phyloP scores from a whole-genome alignment of 2,113 vertebrate genomes.

The Malurus cyaneus region DNA sequence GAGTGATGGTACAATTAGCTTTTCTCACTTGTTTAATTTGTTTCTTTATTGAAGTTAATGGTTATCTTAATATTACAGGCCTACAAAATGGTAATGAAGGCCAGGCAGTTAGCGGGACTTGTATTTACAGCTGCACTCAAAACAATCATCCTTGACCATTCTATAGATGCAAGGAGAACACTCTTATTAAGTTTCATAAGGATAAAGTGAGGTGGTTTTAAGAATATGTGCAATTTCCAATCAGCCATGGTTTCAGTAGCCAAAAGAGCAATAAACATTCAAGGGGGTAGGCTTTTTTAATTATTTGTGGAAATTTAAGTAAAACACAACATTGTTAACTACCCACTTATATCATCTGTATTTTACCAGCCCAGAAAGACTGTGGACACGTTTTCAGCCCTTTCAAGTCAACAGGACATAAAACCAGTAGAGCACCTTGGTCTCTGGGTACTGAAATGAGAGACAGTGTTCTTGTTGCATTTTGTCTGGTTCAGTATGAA shows the following conservation, averaged over 20 bases:
- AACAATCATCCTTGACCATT: neutral
- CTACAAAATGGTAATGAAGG: neutral
- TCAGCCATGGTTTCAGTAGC: neutral
- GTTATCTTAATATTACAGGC: neutral
- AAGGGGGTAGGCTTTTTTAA: neutral
- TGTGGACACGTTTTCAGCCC: neutral
- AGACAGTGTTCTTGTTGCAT: neutral
- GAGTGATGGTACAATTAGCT: neutral
- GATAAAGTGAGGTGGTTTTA: neutral
- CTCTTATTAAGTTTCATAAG: neutral
- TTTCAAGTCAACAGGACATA: neutral
- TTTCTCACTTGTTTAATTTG: neutral
- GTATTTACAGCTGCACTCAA: neutral
- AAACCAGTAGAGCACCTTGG: neutral
- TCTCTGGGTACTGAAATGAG: neutral
- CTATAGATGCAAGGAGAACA: neutral
- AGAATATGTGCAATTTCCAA: neutral
- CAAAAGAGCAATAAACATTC: neutral
- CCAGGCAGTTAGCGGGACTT: neutral
- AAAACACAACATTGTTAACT: neutral
- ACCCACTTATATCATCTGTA: neutral
- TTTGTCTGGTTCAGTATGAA: neutral
- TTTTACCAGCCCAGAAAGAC: neutral
- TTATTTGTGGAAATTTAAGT: neutral
- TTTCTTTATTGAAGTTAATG: slow-evolving; percentile 3